These are phyloP conservation scores for Cydia splendana DNA, from an alignment of 1,140 invertebrate genomes.

Conservation along the genomic window DNA sequence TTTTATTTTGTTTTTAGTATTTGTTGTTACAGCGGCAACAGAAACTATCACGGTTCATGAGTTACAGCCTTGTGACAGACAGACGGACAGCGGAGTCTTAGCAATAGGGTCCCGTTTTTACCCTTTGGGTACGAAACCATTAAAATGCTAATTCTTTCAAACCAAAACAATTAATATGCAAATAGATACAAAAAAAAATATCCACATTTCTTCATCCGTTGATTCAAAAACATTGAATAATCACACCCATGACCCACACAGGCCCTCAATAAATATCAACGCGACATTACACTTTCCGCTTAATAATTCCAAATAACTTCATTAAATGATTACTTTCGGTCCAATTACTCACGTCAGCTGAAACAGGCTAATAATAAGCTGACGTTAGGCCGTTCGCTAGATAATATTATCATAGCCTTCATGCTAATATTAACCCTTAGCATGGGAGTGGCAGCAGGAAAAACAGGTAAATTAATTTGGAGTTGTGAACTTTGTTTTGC, in stretches of 20 bases:
- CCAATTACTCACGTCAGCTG: not conserved
- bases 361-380: conserved; percentile 17
- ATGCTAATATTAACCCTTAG: not conserved
- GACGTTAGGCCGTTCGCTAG: conserved; percentile 1
- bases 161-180: too few species aligned
- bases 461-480: conserved; percentile 1
- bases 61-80: too few species aligned
- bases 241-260: not conserved
- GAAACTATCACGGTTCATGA: too few species aligned
- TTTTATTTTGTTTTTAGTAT: too few species aligned
- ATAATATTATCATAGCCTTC: conserved; percentile 9
- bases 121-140: too few species aligned
- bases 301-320: not conserved
- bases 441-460: not conserved
- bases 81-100: too few species aligned
- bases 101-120: too few species aligned
- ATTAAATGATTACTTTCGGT: not conserved
- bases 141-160: too few species aligned
- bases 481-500: too few species aligned
- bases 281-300: not conserved
- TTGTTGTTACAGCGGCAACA: too few species aligned
- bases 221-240: not conserved
- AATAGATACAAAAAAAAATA: too few species aligned
- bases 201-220: too few species aligned
- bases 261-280: not conserved